Evolutionary conservation across 2,888 invertebrate species (phyloP).

Genomic region (Trachelus stipa): DNA sequence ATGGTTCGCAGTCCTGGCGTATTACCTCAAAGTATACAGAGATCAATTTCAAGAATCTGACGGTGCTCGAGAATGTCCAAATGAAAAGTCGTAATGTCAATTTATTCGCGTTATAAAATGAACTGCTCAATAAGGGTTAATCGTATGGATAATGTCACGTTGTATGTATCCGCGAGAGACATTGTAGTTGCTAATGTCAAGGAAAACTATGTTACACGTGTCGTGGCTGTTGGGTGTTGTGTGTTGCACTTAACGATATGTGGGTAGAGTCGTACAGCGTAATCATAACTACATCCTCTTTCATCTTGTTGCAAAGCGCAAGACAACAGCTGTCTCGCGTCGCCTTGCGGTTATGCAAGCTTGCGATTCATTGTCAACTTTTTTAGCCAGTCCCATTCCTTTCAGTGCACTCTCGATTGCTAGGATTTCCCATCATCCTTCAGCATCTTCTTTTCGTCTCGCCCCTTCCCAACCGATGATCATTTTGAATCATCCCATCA

Average conservation of each 20-base stretch:
- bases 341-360: slow-evolving; percentile 37
- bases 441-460: neutral
- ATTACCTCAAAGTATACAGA: neutral
- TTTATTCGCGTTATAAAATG: neutral
- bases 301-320: neutral
- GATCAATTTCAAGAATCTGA: neutral
- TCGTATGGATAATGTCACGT: neutral
- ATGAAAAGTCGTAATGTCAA: neutral
- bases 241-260: neutral
- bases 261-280: neutral
- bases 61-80: neutral
- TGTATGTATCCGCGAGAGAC: slow-evolving; percentile 19
- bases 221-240: neutral
- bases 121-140: neutral
- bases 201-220: slow-evolving; percentile 40
- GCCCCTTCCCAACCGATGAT: neutral
- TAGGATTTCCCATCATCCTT: neutral
- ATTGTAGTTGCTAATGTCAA: slow-evolving; percentile 52
- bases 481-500: neutral
- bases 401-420: slow-evolving; percentile 17
- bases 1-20: neutral
- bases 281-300: neutral
- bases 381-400: slow-evolving; percentile 31
- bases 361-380: slow-evolving; percentile 44
- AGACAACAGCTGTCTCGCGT: neutral